Percentiles rank a stretch among this genome's conserved stretches.
Conservation (phyloP, 2,113 vertebrate species). For the Chroicocephalus ridibundus region DNA sequence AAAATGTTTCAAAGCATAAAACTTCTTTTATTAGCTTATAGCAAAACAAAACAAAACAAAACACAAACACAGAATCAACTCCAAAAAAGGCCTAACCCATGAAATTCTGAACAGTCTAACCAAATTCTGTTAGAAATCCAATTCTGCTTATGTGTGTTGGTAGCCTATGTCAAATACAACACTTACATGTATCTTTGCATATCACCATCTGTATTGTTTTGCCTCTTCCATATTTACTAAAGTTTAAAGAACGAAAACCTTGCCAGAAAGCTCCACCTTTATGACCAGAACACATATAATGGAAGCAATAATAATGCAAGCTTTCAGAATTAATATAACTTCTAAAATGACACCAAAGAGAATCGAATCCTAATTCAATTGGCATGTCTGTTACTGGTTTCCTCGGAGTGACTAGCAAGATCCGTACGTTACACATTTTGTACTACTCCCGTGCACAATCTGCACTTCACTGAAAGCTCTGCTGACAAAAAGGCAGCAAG, state of each 20-base stretch:
- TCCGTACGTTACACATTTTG: too few relatives aligned
- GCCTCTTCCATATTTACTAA: background rate
- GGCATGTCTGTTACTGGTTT: fast-evolving
- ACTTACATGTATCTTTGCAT: background rate
- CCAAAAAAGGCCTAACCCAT: fast-evolving
- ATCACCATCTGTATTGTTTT: background rate
- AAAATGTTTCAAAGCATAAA: background rate
- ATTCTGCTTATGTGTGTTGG: background rate
- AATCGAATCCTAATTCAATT: background rate
- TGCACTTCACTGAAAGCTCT: background rate
- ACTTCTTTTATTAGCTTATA: background rate
- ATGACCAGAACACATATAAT: background rate
- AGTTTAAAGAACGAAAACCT: background rate
- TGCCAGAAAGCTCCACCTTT: background rate
- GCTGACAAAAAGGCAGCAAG: background rate
- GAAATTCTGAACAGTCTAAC: background rate
- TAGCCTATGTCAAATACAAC: background rate
- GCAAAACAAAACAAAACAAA: background rate
- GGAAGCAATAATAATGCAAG: background rate
- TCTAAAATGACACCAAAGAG: background rate
- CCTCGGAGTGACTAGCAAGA: background rate
- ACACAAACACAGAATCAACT: background rate
- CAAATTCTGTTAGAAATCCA: background rate
- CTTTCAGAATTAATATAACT: background rate
- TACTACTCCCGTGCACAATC: background rate